These are phyloP conservation scores for Pemphigus obesinymphae DNA, from an alignment of 1,140 invertebrate species.

Conservation along the genomic window DNA sequence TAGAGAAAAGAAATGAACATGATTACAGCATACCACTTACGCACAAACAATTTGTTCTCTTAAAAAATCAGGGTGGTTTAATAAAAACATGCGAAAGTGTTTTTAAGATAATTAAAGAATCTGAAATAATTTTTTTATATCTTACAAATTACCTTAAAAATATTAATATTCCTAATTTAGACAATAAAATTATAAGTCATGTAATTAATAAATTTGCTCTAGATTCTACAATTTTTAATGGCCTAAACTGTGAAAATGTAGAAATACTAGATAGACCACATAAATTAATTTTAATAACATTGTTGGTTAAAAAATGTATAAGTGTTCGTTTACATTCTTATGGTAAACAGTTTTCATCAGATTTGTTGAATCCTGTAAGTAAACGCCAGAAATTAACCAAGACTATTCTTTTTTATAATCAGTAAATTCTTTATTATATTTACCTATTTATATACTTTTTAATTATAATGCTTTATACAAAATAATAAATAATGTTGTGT, in stretches of 20 bases:
- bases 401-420: not conserved
- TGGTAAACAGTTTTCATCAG: not conserved
- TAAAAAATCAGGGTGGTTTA: not conserved
- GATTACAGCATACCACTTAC: not conserved
- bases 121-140: not conserved
- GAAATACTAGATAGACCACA: not conserved
- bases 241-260: not conserved
- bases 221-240: not conserved
- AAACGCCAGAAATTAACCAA: not conserved
- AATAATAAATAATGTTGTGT: too few relatives aligned
- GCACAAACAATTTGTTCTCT: not conserved
- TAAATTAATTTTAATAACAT: not conserved
- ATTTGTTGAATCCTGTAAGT: not conserved
- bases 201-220: not conserved
- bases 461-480: too few relatives aligned
- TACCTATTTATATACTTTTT: too few relatives aligned
- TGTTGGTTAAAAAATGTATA: not conserved
- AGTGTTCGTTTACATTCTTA: slow-evolving; percentile 5
- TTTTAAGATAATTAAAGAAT: too few relatives aligned
- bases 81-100: not conserved
- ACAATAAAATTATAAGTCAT: not conserved
- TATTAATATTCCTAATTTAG: slow-evolving; percentile 9
- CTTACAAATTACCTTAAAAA: not conserved
- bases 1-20: not conserved
- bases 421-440: too few relatives aligned